These are phyloP conservation scores for Papilio protenor DNA, from an alignment of 2,888 invertebrate genomes.

Conservation along the genomic window DNA sequence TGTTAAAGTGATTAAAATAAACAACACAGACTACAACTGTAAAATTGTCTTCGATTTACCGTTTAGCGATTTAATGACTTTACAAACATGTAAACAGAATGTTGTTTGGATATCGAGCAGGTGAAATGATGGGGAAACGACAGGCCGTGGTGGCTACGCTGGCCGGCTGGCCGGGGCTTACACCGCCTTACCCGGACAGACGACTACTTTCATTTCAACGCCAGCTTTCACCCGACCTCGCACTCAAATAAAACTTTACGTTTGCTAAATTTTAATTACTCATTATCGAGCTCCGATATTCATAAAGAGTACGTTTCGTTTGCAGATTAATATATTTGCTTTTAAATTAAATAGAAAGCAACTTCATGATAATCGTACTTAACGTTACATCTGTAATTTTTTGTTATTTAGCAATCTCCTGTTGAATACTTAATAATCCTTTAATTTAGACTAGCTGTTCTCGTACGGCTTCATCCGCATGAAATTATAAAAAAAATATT, in stretches of 20 bases:
- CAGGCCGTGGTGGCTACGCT: slow-evolving; percentile 61
- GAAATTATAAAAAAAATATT: no score
- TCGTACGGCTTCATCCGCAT: no score
- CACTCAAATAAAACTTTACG: slow-evolving; percentile 75
- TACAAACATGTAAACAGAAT: slow-evolving; percentile 41
- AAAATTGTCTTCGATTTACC: neutral
- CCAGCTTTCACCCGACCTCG: slow-evolving; percentile 78
- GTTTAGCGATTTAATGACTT: slow-evolving; percentile 24
- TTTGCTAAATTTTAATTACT: slow-evolving; percentile 70
- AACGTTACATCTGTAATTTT: neutral
- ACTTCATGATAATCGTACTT: neutral
- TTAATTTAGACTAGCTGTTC: no score
- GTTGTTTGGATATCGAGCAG: slow-evolving; percentile 47
- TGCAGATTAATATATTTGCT: slow-evolving; percentile 2
- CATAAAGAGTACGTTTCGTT: slow-evolving; percentile 44
- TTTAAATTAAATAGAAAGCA: slow-evolving; percentile 15
- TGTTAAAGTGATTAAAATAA: neutral
- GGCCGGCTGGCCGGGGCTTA: slow-evolving; percentile 53
- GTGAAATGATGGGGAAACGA: slow-evolving; percentile 74
- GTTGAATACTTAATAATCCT: neutral
- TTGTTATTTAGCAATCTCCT: neutral
- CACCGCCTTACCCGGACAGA: slow-evolving; percentile 55
- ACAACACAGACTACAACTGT: no score
- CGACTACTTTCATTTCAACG: slow-evolving; percentile 82
- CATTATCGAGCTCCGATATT: slow-evolving; percentile 49